Evolutionary conservation across 2,797 vertebrate species (phyloP), one percentile per base, ranked within the genome.

Genomic region (Poeciliopsis gracilis): DNA sequence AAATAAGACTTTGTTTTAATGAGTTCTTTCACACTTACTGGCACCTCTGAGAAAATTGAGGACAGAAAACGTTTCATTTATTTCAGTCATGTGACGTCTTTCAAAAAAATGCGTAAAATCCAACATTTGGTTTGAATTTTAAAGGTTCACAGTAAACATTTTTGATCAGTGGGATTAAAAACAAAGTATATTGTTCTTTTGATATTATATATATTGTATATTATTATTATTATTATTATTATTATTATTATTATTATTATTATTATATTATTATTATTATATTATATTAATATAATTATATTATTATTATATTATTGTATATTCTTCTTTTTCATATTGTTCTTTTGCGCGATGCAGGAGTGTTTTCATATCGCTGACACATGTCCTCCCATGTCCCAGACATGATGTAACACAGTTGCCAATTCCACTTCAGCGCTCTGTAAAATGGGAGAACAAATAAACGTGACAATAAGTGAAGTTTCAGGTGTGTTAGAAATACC

Each of bases 1-100:
- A 79, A 81, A 86, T 91, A 76, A 81, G 81, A 82, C 18, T 46
- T 71, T 77, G 30, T 76, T 36, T 5, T 57, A 38, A 38, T 78
- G 15, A 76, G 41, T 77, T 71, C 75, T 79, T 82, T 53, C 20
- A 51, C 20, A 51, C 8, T 51, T 51, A 51, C 30, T 63, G 28
- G 5, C 5, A 63, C 13, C 28, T 16, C 59, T 61, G 30, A 13
- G 10, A 33, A 36, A 63, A 5, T 36, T 9, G 6, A 36, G 59
- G 15, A 33, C 59, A 63, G 30, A 18, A 33, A 63, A 36, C 36
- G 3, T 63, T 36, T 63, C 2, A 20, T 63, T 36, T 9, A 36
- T 36, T 33, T 5, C 61, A 36, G 59, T 63, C 57, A 59, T 63
- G 5, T 20, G 12, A 33, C 12, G 5, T 61, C 0, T 16, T 61